Percentiles rank a stretch among this genome's conserved stretches.
These are phyloP conservation scores for Phaethon lepturus DNA, from an alignment of 2,113 vertebrate species.

Conservation along the genomic window DNA sequence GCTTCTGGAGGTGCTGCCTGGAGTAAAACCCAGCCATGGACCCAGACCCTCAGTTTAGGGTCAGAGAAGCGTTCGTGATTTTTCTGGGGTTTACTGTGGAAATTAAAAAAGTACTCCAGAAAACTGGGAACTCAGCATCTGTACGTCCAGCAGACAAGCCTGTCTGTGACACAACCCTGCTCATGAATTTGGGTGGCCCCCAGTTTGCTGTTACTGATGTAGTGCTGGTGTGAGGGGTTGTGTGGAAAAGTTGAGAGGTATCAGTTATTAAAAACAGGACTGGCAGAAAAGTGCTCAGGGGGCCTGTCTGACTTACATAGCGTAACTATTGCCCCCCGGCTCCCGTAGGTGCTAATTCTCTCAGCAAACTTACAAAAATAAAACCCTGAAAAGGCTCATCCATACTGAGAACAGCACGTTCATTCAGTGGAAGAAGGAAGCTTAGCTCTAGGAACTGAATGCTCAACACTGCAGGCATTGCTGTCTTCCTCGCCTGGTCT, in stretches of 20 bases:
- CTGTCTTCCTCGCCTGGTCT: neutral
- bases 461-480: constrained; percentile 25
- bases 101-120: neutral
- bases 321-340: neutral
- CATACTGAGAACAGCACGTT: constrained; percentile 59
- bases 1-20: neutral
- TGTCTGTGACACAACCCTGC: neutral
- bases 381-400: constrained; percentile 64
- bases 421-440: constrained; percentile 38
- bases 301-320: constrained; percentile 22
- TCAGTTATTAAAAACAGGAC: neutral
- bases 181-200: neutral
- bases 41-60: neutral
- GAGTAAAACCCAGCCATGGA: neutral
- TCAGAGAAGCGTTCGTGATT: rapidly evolving
- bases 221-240: neutral
- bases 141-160: neutral
- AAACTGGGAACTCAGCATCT: neutral
- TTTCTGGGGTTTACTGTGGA: neutral
- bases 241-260: neutral
- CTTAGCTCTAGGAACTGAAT: neutral
- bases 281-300: neutral
- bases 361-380: constrained; percentile 67
- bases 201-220: neutral
- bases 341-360: constrained; percentile 62